Evolutionary conservation across 2,797 vertebrate species (phyloP), one percentile per base, ranked within the genome.

Genomic region (Microctenopoma lineatum): DNA sequence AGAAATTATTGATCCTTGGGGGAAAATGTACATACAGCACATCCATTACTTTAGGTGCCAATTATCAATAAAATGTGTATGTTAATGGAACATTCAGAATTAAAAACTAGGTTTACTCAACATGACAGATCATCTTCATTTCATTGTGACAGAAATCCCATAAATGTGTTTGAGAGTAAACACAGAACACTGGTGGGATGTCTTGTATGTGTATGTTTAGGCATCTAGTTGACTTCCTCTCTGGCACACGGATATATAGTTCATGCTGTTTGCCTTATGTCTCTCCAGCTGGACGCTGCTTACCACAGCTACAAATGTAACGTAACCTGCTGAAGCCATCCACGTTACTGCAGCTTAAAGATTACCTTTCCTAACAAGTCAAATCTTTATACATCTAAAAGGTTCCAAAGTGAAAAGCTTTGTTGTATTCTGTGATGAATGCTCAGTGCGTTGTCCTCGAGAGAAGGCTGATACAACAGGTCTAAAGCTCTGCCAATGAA

Each of bases 181-280:
- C 73, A 84, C 52, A 81, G 70, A 73, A 77, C 58, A 67, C 69
- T 32, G 62, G 82, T 73, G 70, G 77, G 70, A 78, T 75, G 47
- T 84, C 80, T 73, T 79, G 71, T 78, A 74, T 73, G 66, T 81
- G 82, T 77, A 82, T 70, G 77, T 90, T 87, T 79, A 88, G 82
- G 89, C 78, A 92, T 86, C 56, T 80, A 79, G 82, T 83, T 66
- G 85, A 91, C 91, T 94, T 93, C 93, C 92, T 93, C 86, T 90
- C 81, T 90, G 89, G 90, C 90, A 87, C 71, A 75, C 21, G 52
- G 79, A 77, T 77, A 53, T 77, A 71, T 63, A 66, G 83, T 80
- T 89, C 93, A 90, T 61, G 92, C 93, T 92, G 93, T 45, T 90
- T 67, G 89, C 93, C 93, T 92, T 94, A 93, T 94, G 94, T 80